Conservation (phyloP, 2,888 invertebrate genomes). For the Germaria angustata region DNA sequence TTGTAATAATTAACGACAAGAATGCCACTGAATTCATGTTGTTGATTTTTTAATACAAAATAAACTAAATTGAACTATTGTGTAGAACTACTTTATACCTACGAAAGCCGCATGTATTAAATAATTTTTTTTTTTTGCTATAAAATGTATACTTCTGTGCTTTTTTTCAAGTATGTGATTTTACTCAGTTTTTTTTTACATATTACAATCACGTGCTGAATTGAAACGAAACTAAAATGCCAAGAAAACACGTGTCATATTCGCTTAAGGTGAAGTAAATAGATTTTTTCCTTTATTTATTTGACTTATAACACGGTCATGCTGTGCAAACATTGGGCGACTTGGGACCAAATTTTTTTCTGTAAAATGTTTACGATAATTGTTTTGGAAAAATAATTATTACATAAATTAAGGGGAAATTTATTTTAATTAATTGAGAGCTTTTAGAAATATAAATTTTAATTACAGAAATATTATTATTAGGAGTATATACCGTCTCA, state of each 20-base stretch:
- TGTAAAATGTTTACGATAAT: too few species aligned
- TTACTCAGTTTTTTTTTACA: neutral
- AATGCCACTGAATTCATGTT: neutral
- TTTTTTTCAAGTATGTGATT: slow-evolving; percentile 27
- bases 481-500: too few species aligned
- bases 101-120: neutral
- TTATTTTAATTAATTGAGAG: too few species aligned
- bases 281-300: neutral
- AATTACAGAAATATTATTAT: too few species aligned
- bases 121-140: neutral
- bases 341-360: too few species aligned
- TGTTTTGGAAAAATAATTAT: too few species aligned
- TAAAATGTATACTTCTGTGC: too few species aligned
- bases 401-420: too few species aligned
- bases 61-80: neutral
- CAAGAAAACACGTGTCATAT: too few species aligned
- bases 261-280: too few species aligned
- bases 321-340: too few species aligned
- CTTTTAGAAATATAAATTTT: too few species aligned
- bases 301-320: neutral
- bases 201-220: neutral
- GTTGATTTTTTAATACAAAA: neutral
- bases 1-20: neutral
- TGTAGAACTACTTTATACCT: neutral
- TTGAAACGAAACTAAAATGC: neutral